phyloP scores from a whole-genome alignment of 2,888 invertebrate species.

The Drosophila parthenogenetica region DNA sequence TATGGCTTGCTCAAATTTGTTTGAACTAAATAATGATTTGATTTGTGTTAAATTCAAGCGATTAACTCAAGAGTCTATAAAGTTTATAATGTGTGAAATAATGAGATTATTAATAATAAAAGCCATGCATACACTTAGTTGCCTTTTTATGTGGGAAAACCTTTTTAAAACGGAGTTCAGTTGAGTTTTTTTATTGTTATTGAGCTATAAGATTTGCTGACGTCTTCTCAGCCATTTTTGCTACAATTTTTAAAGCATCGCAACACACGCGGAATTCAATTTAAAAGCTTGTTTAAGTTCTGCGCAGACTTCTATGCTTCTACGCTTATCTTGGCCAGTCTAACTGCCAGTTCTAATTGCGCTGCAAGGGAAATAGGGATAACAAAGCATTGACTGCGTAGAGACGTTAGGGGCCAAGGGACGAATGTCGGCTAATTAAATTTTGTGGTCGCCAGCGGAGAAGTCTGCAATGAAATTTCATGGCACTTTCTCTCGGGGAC shows the following conservation, averaged over 20 bases:
- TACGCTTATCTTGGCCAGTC: conserved; percentile 38
- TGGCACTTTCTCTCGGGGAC: conserved; percentile 38
- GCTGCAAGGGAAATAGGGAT: not conserved
- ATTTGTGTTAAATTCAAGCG: not conserved
- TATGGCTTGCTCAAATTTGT: conserved; percentile 12
- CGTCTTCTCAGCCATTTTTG: not conserved
- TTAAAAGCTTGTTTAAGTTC: conserved; percentile 22
- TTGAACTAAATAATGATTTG: conserved; percentile 16
- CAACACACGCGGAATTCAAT: conserved; percentile 24
- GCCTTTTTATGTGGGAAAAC: not conserved
- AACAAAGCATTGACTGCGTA: not conserved
- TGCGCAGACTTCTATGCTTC: conserved; percentile 38
- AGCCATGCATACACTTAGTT: not conserved
- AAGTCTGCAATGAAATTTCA: conserved; percentile 68
- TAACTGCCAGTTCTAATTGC: conserved; percentile 44
- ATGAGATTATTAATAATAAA: conserved; percentile 3
- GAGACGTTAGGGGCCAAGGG: not conserved
- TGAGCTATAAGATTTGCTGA: not conserved
- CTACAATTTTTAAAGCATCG: conserved; percentile 8
- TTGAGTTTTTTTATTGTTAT: conserved; percentile 11
- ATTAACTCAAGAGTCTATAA: not conserved
- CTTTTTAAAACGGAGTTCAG: not conserved
- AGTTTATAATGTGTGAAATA: conserved; percentile 13
- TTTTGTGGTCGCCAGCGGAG: conserved; percentile 57
- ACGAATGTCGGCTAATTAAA: conserved; percentile 55